Conservation (phyloP, 2,113 vertebrate genomes). For the Thamnaconus septentrionalis region DNA sequence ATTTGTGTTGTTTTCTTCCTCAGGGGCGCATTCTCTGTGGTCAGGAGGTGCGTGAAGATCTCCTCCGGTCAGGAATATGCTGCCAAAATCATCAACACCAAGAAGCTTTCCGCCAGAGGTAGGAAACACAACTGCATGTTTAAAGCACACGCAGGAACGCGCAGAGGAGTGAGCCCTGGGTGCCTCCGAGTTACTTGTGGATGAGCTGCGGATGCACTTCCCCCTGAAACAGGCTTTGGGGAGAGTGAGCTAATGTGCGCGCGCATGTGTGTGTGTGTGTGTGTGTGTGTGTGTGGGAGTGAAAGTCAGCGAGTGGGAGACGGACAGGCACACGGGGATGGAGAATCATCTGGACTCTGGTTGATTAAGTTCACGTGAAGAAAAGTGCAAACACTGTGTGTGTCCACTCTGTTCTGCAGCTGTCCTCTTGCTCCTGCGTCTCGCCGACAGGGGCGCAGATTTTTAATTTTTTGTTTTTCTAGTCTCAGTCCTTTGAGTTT, state of each 20-base stretch:
- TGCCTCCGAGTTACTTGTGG: conserved; percentile 27
- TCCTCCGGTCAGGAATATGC: conserved; percentile 95
- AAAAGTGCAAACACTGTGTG: background rate
- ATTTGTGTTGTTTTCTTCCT: conserved; percentile 36
- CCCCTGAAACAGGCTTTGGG: conserved; percentile 31
- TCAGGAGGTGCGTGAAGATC: conserved; percentile 95
- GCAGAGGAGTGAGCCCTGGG: conserved; percentile 2
- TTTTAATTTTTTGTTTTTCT: conserved; percentile 25
- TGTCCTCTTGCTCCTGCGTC: conserved; percentile 14
- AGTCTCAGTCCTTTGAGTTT: conserved; percentile 15
- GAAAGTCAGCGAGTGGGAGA: conserved; percentile 9
- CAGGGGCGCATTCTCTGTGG: conserved; percentile 96
- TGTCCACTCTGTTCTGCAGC: background rate
- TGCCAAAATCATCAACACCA: conserved; percentile 99
- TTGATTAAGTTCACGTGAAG: conserved; percentile 8
- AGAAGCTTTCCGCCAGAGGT: conserved; percentile 98
- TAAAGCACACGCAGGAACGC: background rate
- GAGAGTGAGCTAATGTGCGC: background rate
- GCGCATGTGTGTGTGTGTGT: too few relatives aligned
- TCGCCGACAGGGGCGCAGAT: too few relatives aligned
- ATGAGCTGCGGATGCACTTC: conserved; percentile 43
- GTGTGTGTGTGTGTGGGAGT: background rate
- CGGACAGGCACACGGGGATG: conserved; percentile 2
- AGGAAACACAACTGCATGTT: conserved; percentile 49
- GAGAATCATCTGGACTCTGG: conserved; percentile 34